Conservation (phyloP, 2,113 vertebrate genomes). For the Promerops cafer region DNA sequence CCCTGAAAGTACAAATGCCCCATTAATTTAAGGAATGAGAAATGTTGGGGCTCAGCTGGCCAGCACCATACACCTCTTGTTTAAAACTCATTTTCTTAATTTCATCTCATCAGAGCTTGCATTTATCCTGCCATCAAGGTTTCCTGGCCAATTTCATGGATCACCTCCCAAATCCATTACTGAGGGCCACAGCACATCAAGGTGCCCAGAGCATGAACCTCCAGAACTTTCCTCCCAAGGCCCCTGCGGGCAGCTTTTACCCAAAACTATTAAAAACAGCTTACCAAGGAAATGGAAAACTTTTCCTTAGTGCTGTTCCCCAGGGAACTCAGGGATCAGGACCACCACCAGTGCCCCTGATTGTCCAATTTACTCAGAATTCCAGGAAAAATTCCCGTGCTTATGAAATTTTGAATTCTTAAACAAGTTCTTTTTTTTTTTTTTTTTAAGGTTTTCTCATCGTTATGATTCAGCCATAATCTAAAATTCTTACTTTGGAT, state of each 20-base stretch:
- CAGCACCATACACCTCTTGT: background rate
- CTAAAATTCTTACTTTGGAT: background rate
- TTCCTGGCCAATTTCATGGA: slow-evolving; percentile 31
- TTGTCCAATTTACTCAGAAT: background rate
- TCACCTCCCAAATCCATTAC: slow-evolving; percentile 23
- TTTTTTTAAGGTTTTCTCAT: background rate
- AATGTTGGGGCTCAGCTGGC: background rate
- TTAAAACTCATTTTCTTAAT: slow-evolving; percentile 42
- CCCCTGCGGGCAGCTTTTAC: background rate
- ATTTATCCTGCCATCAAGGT: background rate
- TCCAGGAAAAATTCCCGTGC: background rate
- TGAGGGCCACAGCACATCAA: background rate
- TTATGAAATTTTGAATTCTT: background rate
- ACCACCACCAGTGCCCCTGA: background rate
- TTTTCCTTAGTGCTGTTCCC: background rate
- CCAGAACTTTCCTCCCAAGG: background rate
- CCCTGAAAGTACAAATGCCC: background rate
- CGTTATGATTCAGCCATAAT: background rate
- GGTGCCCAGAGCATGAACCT: background rate
- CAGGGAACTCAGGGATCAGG: background rate
- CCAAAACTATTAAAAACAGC: background rate
- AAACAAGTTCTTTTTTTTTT: background rate
- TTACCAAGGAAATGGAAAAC: background rate
- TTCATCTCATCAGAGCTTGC: background rate
- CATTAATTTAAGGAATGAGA: background rate